Conservation (phyloP, 2,888 invertebrate species). For the Penaeus monodon region DNA sequence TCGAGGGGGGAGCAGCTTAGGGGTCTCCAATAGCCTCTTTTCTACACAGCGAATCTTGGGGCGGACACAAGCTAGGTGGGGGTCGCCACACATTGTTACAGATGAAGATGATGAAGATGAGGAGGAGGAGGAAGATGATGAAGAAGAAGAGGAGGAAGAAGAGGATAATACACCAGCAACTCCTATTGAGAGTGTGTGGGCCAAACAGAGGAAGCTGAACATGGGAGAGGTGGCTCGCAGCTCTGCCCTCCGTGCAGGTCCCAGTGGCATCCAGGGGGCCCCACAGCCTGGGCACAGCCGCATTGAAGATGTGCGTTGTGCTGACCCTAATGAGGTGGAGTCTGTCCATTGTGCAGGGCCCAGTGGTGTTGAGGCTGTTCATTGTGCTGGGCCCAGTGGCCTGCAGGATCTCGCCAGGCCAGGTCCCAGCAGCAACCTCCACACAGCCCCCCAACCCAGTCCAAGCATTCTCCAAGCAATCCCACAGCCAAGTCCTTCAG, state of each 20-base stretch:
- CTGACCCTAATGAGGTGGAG: neutral
- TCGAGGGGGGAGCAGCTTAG: conserved; percentile 4
- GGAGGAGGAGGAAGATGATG: conserved; percentile 28
- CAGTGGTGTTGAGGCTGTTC: conserved; percentile 28
- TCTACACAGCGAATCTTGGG: conserved; percentile 14
- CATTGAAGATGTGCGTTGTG: neutral
- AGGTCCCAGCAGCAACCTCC: neutral
- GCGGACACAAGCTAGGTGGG: conserved; percentile 28
- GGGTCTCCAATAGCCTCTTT: conserved; percentile 39
- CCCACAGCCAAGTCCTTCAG: conserved; percentile 30
- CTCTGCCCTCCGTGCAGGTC: conserved; percentile 17
- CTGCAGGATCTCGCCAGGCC: conserved; percentile 5
- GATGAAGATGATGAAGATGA: conserved; percentile 38
- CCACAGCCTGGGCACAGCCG: conserved; percentile 43
- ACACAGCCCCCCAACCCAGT: conserved; percentile 2
- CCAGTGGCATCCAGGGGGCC: conserved; percentile 11
- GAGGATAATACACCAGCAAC: conserved; percentile 17
- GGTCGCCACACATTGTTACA: conserved; percentile 3
- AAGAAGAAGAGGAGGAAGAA: conserved; percentile 19
- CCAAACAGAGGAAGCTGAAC: conserved; percentile 48
- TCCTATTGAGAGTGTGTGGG: conserved; percentile 46
- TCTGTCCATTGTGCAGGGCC: conserved; percentile 27
- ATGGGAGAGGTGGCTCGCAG: conserved; percentile 20
- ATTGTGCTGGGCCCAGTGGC: conserved; percentile 13
- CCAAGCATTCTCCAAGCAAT: neutral